A percentile compares a stretch with the other conserved stretches of the same genome.
Evolutionary conservation across 2,888 invertebrate genomes (phyloP).

Genomic region (Agrypnus murinus): DNA sequence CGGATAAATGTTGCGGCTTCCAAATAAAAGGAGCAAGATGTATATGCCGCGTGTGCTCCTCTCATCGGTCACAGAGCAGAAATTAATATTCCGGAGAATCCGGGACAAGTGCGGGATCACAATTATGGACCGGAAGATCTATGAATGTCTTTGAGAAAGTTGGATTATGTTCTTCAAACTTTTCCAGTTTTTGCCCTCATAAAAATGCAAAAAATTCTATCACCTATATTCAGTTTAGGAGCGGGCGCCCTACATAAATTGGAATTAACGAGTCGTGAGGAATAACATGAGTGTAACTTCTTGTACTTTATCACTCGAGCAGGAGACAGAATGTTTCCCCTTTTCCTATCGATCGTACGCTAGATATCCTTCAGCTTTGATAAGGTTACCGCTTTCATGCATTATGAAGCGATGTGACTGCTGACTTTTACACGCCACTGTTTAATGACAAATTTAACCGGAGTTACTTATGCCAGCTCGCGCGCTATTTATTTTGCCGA

Average conservation of each 20-base stretch:
- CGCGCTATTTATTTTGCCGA: constrained; percentile 49
- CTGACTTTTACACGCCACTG: constrained; percentile 34
- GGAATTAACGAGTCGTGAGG: constrained; percentile 53
- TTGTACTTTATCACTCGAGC: constrained; percentile 51
- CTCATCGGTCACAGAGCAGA: constrained; percentile 37
- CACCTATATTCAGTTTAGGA: constrained; percentile 50
- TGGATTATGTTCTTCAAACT: constrained; percentile 47
- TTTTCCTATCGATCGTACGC: constrained; percentile 37
- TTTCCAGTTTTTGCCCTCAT: constrained; percentile 47
- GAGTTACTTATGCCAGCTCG: constrained; percentile 41
- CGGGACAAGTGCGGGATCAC: constrained; percentile 40
- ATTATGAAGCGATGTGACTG: constrained; percentile 33
- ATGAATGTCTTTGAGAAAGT: constrained; percentile 44
- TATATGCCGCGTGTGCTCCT: constrained; percentile 40
- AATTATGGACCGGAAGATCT: constrained; percentile 44
- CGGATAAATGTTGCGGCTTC: constrained; percentile 52
- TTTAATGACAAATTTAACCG: constrained; percentile 50
- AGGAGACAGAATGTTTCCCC: constrained; percentile 44
- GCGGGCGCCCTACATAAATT: constrained; percentile 49
- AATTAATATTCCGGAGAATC: constrained; percentile 47
- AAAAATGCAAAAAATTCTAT: constrained; percentile 53
- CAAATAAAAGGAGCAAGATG: constrained; percentile 47
- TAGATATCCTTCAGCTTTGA: constrained; percentile 38
- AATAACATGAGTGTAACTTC: constrained; percentile 50
- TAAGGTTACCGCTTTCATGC: constrained; percentile 34